Base-by-base conservation (phyloP, 2,888 invertebrate genomes). In the Euclidia mi region DNA sequence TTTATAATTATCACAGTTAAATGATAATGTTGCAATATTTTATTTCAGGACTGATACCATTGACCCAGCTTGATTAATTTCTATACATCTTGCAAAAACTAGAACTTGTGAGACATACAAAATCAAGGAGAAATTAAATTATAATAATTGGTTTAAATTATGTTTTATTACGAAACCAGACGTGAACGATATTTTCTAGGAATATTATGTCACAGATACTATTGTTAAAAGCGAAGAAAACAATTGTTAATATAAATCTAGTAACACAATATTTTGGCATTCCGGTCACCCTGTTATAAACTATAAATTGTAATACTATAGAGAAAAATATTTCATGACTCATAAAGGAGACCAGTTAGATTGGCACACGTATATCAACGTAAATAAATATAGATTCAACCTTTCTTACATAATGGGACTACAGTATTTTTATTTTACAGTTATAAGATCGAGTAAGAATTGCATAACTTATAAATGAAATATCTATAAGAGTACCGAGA, bases 191-290 rank as follows among this genome's bases (percentile, higher is more conserved):
- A 20, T 7, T 45, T 25, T 25, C 10, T 34, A 25, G 34, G 38
- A 25, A 32, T 49, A 34, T 37, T 51, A 51, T 35, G 35, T 35
- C 18, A 28, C 15, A 49, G 11, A 10, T 28, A 34, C 34, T 7
- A 29, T 15, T 37, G 18, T 29, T 43, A 37, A 31, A 43, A 43
- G n/a, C 31, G n/a, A 49, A 40, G 31, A 51, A 50, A 61, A 43
- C 11, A 56, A 51, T 40, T 6, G 37, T 58, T 17, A 11, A 61
- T 40, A 64, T 45, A 28, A 56, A 44, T 71, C 50, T 81, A 83
- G 83, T 82, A 82, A 83, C 83, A 78, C 77, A 76, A 65, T 72
- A 62, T 75, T 82, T 88, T 88, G 89, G 87, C 79, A 82, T 81
- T 78, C 70, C 67, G 65, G 78, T 75, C 74, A 80, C 77, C 74